Evolutionary conservation across 2,113 vertebrate genomes (phyloP), one percentile per base, ranked within the genome.

Genomic region (Macrotis lagotis): DNA sequence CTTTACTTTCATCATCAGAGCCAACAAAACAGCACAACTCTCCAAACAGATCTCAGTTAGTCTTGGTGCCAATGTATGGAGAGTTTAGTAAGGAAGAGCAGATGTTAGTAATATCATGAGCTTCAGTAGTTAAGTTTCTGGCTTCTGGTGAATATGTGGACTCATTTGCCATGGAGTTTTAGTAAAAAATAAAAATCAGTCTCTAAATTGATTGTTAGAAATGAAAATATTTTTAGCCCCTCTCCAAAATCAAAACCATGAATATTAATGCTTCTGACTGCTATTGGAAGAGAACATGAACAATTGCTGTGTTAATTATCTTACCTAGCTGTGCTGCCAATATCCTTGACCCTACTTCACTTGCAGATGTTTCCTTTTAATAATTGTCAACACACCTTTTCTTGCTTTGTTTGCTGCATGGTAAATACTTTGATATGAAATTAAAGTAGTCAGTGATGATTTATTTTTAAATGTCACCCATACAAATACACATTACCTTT

Each of bases 1-100:
- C 1, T 4, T 93, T 95, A 48, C 16, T 94, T 25, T 37, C 89
- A 53, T 16, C 22, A 94, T 0, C 3, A 91, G 26, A 88, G 50
- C 16, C 66, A 90, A 91, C 93, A 95, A 96, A 91, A 12, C 26
- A 59, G 12, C 91, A 2, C 31, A 66, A 66, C 0, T 16, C 37
- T 55, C n/a, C 83, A 95, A 50, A 31, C 16, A 91, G 16, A 95
- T 94, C 95, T 91, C 55, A 96, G 95, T 74, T 88, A 93, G 49
- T 50, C 90, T 26, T 90, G 89, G 22, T 83, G 31, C 10, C 88
- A 96, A 51, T 14, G 25, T 14, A 94, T 95, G 66, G 92, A 91
- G 94, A 92, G 90, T 22, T 12, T 25, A 88, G 0, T 74, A 94
- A 91, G 24, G 25, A 96, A 48, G 59, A 66, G 5, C 89, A 28